These are phyloP conservation scores for Muscicapa adusta DNA, from an alignment of 2,113 vertebrate genomes.

Conservation along the genomic window DNA sequence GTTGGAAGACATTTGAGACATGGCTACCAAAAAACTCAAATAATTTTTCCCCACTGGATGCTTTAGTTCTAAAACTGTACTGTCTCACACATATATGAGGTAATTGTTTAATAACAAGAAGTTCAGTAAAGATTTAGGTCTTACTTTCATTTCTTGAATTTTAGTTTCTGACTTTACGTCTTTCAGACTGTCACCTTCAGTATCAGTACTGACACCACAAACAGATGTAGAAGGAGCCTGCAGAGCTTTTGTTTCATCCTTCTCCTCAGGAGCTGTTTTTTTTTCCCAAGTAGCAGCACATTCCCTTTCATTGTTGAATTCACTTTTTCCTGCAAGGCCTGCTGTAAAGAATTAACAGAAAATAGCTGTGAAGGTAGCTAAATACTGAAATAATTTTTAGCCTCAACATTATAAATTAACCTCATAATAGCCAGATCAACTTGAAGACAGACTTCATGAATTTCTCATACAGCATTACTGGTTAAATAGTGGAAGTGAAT, in stretches of 20 bases:
- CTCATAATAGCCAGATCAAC: neutral
- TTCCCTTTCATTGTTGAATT: constrained; percentile 68
- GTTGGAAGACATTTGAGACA: neutral
- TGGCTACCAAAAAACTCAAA: neutral
- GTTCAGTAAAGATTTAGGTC: neutral
- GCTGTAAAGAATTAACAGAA: neutral
- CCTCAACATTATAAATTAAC: neutral
- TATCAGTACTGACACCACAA: constrained; percentile 78
- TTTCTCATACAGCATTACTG: neutral
- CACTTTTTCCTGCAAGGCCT: neutral
- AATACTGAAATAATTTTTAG: neutral
- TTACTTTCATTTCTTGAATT: constrained; percentile 78
- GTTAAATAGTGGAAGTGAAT: neutral
- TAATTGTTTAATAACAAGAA: neutral
- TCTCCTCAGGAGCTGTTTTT: constrained; percentile 80
- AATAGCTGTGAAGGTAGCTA: neutral
- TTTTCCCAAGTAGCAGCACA: constrained; percentile 82
- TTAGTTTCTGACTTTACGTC: constrained; percentile 82
- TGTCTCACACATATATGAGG: fast-evolving
- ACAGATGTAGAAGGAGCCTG: constrained; percentile 83
- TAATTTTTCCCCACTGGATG: neutral
- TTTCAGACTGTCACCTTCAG: constrained; percentile 76
- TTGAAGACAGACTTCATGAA: neutral
- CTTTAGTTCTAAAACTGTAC: neutral
- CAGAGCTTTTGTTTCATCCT: constrained; percentile 77